Conservation (phyloP, 2,797 vertebrate genomes). For the Cirrhinus mrigala region DNA sequence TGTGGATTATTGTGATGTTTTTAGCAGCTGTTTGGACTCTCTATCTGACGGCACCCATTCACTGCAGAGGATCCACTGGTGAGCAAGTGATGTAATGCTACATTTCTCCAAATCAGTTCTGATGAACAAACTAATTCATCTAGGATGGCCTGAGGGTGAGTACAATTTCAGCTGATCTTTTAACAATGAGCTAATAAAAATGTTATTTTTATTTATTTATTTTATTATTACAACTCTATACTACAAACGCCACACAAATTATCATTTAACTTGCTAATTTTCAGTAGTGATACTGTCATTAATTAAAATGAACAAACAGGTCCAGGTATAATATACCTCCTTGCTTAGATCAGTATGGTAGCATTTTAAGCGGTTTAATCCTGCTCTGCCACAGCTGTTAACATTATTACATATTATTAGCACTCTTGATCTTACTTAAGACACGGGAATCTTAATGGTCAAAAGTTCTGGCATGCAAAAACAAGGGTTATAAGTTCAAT, state of each 20-base stretch:
- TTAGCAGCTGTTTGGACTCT: background rate
- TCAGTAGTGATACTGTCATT: background rate
- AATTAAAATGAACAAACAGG: background rate
- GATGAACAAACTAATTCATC: background rate
- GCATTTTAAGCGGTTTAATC: background rate
- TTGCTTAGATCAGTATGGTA: background rate
- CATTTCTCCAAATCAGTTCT: background rate
- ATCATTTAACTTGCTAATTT: background rate
- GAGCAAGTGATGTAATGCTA: background rate
- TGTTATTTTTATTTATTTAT: background rate
- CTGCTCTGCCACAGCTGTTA: background rate
- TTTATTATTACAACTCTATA: background rate
- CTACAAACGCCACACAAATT: background rate
- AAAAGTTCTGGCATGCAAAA: background rate
- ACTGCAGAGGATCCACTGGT: background rate
- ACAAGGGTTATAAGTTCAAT: constrained; percentile 10
- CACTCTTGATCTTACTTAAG: background rate
- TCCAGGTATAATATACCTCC: background rate
- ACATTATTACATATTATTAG: background rate
- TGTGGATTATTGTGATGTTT: background rate
- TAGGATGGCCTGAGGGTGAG: background rate
- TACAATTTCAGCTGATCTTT: background rate
- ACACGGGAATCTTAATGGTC: constrained; percentile 2
- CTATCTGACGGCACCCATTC: background rate
- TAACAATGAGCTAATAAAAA: background rate